phyloP scores from a whole-genome alignment of 1,140 invertebrate genomes.

The Ips nitidus region DNA sequence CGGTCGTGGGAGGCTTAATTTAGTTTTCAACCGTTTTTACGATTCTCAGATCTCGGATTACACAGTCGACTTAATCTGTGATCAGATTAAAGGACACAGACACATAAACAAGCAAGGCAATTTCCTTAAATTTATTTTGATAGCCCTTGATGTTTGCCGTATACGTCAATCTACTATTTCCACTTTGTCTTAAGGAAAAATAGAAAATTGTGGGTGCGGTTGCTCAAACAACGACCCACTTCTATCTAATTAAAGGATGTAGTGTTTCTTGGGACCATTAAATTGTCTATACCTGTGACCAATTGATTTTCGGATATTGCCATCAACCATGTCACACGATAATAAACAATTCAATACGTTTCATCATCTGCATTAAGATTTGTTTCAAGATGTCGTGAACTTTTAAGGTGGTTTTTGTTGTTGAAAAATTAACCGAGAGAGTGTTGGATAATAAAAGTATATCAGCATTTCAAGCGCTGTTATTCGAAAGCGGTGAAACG shows the following conservation, averaged over 20 bases:
- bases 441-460: not conserved
- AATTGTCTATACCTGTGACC: not conserved
- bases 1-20: slow-evolving; percentile 39
- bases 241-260: no score
- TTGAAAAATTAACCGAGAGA: not conserved
- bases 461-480: not conserved
- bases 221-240: no score
- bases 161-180: not conserved
- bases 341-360: not conserved
- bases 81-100: slow-evolving; percentile 36
- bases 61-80: slow-evolving; percentile 38
- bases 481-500: no score
- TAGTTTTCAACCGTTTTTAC: slow-evolving; percentile 42
- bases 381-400: not conserved
- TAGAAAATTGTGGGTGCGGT: no score
- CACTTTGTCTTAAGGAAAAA: not conserved
- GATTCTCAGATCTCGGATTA: slow-evolving; percentile 40
- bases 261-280: no score
- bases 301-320: not conserved
- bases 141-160: not conserved
- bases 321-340: not conserved
- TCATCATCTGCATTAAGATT: not conserved
- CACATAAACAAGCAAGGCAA: slow-evolving; percentile 18
- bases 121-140: slow-evolving; percentile 40
- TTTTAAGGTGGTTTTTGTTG: not conserved